Conservation (phyloP, 2,113 vertebrate genomes). For the Gnathonemus longibarbis region DNA sequence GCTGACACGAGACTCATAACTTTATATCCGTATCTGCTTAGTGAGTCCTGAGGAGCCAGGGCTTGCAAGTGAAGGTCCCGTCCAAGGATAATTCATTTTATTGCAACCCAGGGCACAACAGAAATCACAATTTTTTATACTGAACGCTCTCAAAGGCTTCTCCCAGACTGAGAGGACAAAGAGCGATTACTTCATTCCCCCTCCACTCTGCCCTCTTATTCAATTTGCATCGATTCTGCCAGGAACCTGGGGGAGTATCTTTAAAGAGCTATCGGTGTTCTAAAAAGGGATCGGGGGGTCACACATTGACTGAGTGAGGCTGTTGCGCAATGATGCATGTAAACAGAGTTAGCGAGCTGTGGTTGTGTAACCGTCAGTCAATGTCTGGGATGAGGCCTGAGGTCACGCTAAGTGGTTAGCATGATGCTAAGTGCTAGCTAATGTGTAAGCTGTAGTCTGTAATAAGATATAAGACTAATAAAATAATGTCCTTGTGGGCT, state of each 20-base stretch:
- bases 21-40: constrained; percentile 37
- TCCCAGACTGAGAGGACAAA: constrained; percentile 48
- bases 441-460: background rate
- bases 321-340: background rate
- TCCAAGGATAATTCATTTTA: constrained; percentile 61
- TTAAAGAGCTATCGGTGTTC: background rate
- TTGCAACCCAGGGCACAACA: constrained; percentile 45
- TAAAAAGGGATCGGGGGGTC: background rate
- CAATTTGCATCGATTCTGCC: background rate
- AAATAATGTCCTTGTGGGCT: background rate
- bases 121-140: constrained; percentile 56
- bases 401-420: background rate
- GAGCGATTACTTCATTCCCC: constrained; percentile 26
- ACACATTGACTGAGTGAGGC: background rate
- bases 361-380: background rate
- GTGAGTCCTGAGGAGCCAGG: constrained; percentile 32
- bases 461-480: background rate
- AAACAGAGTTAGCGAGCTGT: background rate
- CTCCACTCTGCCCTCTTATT: constrained; percentile 17
- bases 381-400: background rate
- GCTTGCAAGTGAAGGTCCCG: constrained; percentile 48
- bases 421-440: background rate
- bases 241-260: background rate
- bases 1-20: constrained; percentile 41
- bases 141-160: constrained; percentile 51